These are phyloP conservation scores for Panopea generosa DNA, from an alignment of 2,888 invertebrate species.

Conservation along the genomic window DNA sequence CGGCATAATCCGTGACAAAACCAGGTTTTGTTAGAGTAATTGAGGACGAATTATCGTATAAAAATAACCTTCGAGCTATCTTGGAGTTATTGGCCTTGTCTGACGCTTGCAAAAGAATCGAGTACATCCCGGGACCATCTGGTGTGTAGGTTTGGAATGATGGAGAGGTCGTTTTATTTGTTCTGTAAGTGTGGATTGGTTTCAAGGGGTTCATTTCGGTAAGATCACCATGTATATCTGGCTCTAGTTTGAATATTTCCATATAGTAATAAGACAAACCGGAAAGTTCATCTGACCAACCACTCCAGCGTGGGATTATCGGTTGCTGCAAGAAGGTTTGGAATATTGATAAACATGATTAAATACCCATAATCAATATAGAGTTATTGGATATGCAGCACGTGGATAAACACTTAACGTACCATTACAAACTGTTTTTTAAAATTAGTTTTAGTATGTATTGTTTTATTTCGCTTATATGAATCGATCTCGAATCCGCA, in stretches of 20 bases:
- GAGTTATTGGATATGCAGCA: too few species aligned
- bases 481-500: too few species aligned
- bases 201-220: constrained; percentile 37
- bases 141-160: constrained; percentile 48
- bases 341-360: too few species aligned
- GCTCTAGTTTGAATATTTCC: constrained; percentile 35
- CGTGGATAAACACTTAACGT: too few species aligned
- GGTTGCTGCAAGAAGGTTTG: constrained; percentile 16
- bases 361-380: too few species aligned
- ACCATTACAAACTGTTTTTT: too few species aligned
- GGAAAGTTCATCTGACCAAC: constrained; percentile 42
- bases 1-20: not conserved
- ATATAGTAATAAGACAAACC: constrained; percentile 36
- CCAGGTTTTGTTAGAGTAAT: constrained; percentile 51
- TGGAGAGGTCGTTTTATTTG: constrained; percentile 3
- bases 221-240: constrained; percentile 21
- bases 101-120: constrained; percentile 62
- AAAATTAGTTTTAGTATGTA: too few species aligned
- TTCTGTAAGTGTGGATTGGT: constrained; percentile 15
- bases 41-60: constrained; percentile 62
- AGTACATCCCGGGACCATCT: constrained; percentile 60
- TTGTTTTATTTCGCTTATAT: too few species aligned
- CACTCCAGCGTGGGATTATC: constrained; percentile 27
- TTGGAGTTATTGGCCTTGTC: constrained; percentile 71
- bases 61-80: constrained; percentile 60